Conservation (phyloP, 2,888 invertebrate genomes). For the Autographa pulchrina region DNA sequence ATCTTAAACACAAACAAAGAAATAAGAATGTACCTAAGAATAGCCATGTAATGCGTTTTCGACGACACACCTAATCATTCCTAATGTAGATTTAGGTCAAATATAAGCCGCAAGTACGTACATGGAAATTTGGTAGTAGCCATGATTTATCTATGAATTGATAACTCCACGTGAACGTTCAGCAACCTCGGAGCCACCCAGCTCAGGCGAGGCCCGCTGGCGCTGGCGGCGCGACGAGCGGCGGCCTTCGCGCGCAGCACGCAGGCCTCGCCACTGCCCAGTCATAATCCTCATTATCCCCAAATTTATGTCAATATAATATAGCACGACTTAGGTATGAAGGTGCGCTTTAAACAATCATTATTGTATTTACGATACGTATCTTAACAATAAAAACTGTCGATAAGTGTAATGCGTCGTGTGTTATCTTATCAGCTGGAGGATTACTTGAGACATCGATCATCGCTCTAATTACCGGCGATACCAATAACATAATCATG, state of each 20-base stretch:
- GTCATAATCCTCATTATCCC: slow-evolving; percentile 59
- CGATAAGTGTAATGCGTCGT: slow-evolving; percentile 72
- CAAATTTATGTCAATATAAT: slow-evolving; percentile 60
- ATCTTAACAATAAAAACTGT: slow-evolving; percentile 74
- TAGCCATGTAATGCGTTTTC: neutral
- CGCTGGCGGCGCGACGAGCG: neutral
- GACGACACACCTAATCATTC: slow-evolving; percentile 3
- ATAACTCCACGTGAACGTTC: neutral
- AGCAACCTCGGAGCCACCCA: neutral
- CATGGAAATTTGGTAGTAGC: slow-evolving; percentile 11
- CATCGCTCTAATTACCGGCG: slow-evolving; percentile 82
- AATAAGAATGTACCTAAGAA: neutral
- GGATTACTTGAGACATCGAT: slow-evolving; percentile 85
- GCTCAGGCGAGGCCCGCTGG: neutral
- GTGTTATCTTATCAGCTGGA: slow-evolving; percentile 74
- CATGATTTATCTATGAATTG: slow-evolving; percentile 21
- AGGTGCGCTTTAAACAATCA: slow-evolving; percentile 59
- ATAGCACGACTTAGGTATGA: slow-evolving; percentile 37
- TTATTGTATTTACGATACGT: slow-evolving; percentile 72
- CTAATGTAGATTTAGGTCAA: slow-evolving; percentile 30
- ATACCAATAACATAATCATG: slow-evolving; percentile 63
- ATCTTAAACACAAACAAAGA: neutral
- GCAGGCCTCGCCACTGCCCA: slow-evolving; percentile 16
- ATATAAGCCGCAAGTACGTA: neutral
- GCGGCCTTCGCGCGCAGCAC: slow-evolving; percentile 32